Base-by-base conservation (phyloP, 2,797 vertebrate species). In the Cichlasoma orientale region DNA sequence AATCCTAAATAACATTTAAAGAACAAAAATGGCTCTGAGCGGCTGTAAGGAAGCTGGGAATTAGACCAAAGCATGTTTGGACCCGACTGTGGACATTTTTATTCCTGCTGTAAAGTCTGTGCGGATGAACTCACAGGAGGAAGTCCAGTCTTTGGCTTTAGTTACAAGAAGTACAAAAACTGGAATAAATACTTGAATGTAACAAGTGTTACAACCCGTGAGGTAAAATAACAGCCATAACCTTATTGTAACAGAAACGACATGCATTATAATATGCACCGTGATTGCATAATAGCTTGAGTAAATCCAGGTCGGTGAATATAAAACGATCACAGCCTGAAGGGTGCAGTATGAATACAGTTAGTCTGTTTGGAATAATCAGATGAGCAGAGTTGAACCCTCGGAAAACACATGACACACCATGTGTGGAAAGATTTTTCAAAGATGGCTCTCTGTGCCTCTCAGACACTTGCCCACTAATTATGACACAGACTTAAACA, bases 361-460 rank as follows among this genome's bases (percentile, higher is more conserved):
- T 41, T 56, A 38, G 31, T 38, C 31, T 31, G 63, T 47, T 53
- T 78, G 31, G 53, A 18, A 81, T 59, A 41, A 56, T 83, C 71
- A 77, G 50, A 77, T 50, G 56, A 82, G 77, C 61, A 61, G 27
- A 75, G 71, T 27, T 68, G 25, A 6, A 69, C 9, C 1, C 36
- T 2, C 27, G 36, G 58, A 81, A 57, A 78, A 77, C 81, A 72
- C 77, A 85, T 83, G 69, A 80, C 58, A 56, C 9, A 69, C 29
- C 75, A 78, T 63, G 79, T 78, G 81, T 77, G 72, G 80, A 72
- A 59, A 27, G 41, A 72, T 33, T 58, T 61, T 74, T 73, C 63
- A 83, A 82, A 76, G 69, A 80, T 19, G 71, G 16, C 77, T 84
- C 85, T 83, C 56, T 58, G 44, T 78, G 80, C 68, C 74, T 86